Evolutionary conservation across 2,888 invertebrate species (phyloP).

Genomic region (Agrenia bidenticulata): DNA sequence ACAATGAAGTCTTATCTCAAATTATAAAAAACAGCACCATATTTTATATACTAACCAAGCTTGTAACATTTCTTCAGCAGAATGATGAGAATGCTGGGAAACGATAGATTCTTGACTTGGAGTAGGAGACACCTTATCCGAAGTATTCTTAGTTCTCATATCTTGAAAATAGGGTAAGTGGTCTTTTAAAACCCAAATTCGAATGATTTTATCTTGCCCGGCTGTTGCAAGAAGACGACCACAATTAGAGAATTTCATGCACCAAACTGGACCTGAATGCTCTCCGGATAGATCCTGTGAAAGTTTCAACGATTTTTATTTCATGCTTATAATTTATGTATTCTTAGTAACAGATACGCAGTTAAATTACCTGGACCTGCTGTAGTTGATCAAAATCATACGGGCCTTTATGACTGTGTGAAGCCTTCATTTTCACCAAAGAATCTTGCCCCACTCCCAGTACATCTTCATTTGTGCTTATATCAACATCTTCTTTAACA

Average conservation of each 20-base stretch:
- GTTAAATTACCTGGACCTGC: no score
- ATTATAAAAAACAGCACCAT: neutral
- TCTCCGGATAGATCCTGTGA: conserved; percentile 60
- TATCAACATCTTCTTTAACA: conserved; percentile 71
- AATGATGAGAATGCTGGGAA: conserved; percentile 63
- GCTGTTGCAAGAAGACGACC: conserved; percentile 93
- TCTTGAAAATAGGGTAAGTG: conserved; percentile 81
- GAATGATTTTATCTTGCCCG: conserved; percentile 89
- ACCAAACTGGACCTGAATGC: conserved; percentile 95
- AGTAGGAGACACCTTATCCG: conserved; percentile 87
- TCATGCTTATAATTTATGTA: no score
- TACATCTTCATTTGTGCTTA: conserved; percentile 77
- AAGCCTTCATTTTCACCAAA: conserved; percentile 71
- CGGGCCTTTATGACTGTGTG: conserved; percentile 94
- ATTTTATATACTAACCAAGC: conserved; percentile 34
- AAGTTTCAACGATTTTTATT: no score
- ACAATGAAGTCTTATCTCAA: conserved; percentile 3
- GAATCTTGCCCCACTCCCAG: conserved; percentile 51
- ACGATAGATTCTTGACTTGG: conserved; percentile 89
- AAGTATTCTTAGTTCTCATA: conserved; percentile 92
- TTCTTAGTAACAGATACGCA: no score
- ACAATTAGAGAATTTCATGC: conserved; percentile 96
- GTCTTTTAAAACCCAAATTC: conserved; percentile 92
- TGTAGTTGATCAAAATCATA: conserved; percentile 91
- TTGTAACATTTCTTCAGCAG: conserved; percentile 51